These are phyloP conservation scores for Selene dorsalis DNA, from an alignment of 2,797 vertebrate genomes.

Conservation along the genomic window DNA sequence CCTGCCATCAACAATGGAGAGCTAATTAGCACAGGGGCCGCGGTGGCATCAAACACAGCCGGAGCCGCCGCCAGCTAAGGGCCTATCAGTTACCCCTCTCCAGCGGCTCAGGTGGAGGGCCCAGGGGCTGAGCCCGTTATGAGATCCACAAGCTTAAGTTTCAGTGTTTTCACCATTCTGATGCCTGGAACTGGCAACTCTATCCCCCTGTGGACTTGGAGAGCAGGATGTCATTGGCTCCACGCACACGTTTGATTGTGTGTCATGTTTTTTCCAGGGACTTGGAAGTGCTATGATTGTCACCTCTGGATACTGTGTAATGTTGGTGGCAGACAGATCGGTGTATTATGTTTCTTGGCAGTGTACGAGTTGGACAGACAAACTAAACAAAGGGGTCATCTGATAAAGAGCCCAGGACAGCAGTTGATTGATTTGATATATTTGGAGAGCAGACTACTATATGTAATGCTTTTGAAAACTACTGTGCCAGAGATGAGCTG, in stretches of 20 bases:
- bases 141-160: slow-evolving; percentile 84
- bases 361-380: slow-evolving; percentile 23
- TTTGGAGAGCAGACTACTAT: not conserved
- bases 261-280: slow-evolving; percentile 67
- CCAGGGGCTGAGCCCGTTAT: slow-evolving; percentile 77
- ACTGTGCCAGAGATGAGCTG: slow-evolving; percentile 14
- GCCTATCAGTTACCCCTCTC: slow-evolving; percentile 84
- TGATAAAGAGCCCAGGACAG: slow-evolving; percentile 37
- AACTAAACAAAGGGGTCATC: slow-evolving; percentile 25
- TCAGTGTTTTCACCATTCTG: slow-evolving; percentile 85
- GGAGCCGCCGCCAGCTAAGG: slow-evolving; percentile 55
- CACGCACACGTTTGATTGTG: slow-evolving; percentile 76
- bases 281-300: slow-evolving; percentile 67
- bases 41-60: slow-evolving; percentile 59
- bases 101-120: slow-evolving; percentile 78
- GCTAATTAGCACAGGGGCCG: slow-evolving; percentile 80
- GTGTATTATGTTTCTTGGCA: slow-evolving; percentile 63
- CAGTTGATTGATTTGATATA: slow-evolving; percentile 24
- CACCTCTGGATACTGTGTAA: slow-evolving; percentile 62
- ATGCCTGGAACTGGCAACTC: slow-evolving; percentile 82
- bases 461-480: slow-evolving; percentile 7
- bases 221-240: slow-evolving; percentile 82
- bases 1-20: slow-evolving; percentile 74
- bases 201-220: slow-evolving; percentile 75
- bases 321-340: slow-evolving; percentile 37